phyloP scores from a whole-genome alignment of 2,797 vertebrate genomes.

The Cirrhinus mrigala region DNA sequence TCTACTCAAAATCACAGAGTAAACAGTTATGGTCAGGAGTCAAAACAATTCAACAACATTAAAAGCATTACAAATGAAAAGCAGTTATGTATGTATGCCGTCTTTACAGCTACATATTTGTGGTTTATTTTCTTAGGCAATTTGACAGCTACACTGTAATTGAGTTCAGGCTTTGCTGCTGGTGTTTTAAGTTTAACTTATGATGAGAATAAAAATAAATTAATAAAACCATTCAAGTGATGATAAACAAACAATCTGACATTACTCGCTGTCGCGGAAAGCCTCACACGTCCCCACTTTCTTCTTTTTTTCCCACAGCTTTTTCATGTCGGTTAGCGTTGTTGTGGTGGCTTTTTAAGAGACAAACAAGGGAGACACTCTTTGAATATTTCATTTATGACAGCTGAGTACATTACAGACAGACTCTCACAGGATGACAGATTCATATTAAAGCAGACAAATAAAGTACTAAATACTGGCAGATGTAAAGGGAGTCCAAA shows the following conservation, averaged over 20 bases:
- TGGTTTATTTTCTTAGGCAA: slow-evolving; percentile 28
- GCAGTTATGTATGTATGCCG: slow-evolving; percentile 2
- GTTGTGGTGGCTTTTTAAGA: slow-evolving; percentile 16
- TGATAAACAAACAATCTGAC: slow-evolving; percentile 37
- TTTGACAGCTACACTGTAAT: slow-evolving; percentile 44
- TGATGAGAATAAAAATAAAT: slow-evolving; percentile 36
- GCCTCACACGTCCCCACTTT: neutral
- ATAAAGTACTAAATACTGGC: slow-evolving; percentile 24
- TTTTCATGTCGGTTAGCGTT: slow-evolving; percentile 19
- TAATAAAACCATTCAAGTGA: slow-evolving; percentile 10
- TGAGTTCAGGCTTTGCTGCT: slow-evolving; percentile 18
- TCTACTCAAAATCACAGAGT: slow-evolving; percentile 35
- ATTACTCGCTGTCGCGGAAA: neutral
- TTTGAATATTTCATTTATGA: slow-evolving; percentile 37
- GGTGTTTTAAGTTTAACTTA: slow-evolving; percentile 34
- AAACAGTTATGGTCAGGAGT: slow-evolving; percentile 37
- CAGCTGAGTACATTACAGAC: slow-evolving; percentile 46
- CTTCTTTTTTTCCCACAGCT: slow-evolving; percentile 17
- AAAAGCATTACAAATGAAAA: slow-evolving; percentile 42
- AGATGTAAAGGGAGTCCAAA: slow-evolving; percentile 13
- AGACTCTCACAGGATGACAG: slow-evolving; percentile 37
- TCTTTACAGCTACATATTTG: slow-evolving; percentile 20
- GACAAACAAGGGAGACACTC: slow-evolving; percentile 19
- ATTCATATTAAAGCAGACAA: slow-evolving; percentile 35
- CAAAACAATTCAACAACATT: slow-evolving; percentile 42